Conservation (phyloP, 2,888 invertebrate genomes). For the Andrena chrysosceles region DNA sequence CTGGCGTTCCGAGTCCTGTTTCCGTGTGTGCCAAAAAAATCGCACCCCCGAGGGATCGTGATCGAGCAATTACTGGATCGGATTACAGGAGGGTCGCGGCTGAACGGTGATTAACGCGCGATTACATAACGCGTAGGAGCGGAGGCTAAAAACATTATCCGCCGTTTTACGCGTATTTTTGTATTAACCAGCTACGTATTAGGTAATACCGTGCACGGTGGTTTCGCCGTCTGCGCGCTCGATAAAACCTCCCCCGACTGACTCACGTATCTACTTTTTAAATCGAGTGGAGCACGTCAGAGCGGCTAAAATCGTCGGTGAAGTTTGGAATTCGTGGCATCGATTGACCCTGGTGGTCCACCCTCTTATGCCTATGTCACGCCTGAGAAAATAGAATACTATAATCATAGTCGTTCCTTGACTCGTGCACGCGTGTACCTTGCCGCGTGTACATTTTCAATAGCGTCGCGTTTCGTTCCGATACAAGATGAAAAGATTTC, state of each 20-base stretch:
- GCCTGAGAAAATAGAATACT: constrained; percentile 24
- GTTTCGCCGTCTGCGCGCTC: background rate
- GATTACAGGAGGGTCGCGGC: constrained; percentile 1
- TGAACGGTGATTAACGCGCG: constrained; percentile 26
- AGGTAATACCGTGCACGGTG: background rate
- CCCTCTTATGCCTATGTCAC: constrained; percentile 22
- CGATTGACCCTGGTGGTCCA: constrained; percentile 32
- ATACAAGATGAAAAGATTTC: background rate
- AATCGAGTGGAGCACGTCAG: constrained; percentile 19
- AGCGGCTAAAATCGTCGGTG: constrained; percentile 29
- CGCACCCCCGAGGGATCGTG: background rate
- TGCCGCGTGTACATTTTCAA: background rate
- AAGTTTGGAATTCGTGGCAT: constrained; percentile 43
- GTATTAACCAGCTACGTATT: background rate
- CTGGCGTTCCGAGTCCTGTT: constrained; percentile 35
- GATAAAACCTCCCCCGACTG: background rate
- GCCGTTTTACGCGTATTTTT: constrained; percentile 15
- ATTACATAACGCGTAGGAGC: constrained; percentile 42
- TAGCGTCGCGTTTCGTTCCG: background rate
- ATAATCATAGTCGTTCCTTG: background rate
- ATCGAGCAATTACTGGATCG: constrained; percentile 16
- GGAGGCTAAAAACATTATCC: constrained; percentile 21
- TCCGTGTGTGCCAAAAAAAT: constrained; percentile 43
- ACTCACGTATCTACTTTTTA: constrained; percentile 14
- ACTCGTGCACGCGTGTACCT: background rate